phyloP scores from a whole-genome alignment of 2,888 invertebrate genomes.

The Blastobasis adustella region DNA sequence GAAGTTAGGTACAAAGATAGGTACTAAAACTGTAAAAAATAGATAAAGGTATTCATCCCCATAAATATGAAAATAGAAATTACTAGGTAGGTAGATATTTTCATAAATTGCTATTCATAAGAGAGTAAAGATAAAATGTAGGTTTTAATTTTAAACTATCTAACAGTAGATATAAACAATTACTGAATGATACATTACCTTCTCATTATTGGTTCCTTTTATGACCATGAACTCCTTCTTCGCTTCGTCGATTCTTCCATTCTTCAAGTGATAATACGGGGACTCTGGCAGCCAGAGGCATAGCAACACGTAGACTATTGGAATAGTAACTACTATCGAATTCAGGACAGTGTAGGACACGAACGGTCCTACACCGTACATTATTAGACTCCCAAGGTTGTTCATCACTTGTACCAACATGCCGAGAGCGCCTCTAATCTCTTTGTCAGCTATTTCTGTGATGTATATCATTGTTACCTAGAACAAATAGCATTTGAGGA shows the following conservation, averaged over 20 bases:
- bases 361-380: constrained; percentile 65
- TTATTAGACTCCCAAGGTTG: constrained; percentile 55
- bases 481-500: constrained; percentile 17
- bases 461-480: constrained; percentile 70
- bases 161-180: too few species aligned
- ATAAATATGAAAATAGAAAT: too few species aligned
- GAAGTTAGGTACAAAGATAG: too few species aligned
- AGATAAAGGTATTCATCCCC: too few species aligned
- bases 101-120: too few species aligned
- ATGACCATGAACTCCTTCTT: constrained; percentile 53
- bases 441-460: constrained; percentile 70
- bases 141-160: too few species aligned
- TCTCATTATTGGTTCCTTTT: constrained; percentile 56
- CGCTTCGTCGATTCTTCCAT: constrained; percentile 60
- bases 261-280: constrained; percentile 75
- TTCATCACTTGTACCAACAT: constrained; percentile 67
- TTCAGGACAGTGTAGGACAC: constrained; percentile 59
- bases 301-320: constrained; percentile 56
- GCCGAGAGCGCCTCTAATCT: constrained; percentile 62
- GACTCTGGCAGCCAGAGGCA: constrained; percentile 78
- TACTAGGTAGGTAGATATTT: too few species aligned
- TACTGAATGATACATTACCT: constrained; percentile 28
- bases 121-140: too few species aligned
- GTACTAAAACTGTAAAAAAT: too few species aligned
- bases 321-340: constrained; percentile 58